Evolutionary conservation across 2,113 vertebrate genomes (phyloP), one percentile per base, ranked within the genome.

Genomic region (Nematolebias whitei): DNA sequence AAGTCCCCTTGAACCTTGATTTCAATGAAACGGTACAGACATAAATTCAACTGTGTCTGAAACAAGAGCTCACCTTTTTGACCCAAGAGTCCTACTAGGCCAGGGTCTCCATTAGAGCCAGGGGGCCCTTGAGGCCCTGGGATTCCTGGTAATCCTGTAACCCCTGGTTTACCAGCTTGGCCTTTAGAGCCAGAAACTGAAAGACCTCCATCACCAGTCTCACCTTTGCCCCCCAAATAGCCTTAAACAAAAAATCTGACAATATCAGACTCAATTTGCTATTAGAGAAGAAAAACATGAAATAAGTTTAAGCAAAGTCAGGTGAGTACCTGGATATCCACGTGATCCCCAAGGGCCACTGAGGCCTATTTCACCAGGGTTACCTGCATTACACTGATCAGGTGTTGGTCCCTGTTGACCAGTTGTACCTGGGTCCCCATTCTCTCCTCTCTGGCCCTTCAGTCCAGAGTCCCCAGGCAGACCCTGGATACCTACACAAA

Each of bases 201-300:
- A 29, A 6, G 10, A 9, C 90, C 90, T 3, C 19, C 5, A 4
- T 14, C 44, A 5, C 92, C 92, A 0, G 5, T 4, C 0, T 41
- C 56, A 32, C 92, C 92, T 23, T 89, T 92, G 19, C 83, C 69
- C 19, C 91, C 92, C 11, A 0, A 1, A 50, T 2, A 72, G 26
- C 91, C 92, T 93, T 64, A 56, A 59, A 19, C 20, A 14, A 13
- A 26, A 44, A 12, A 18, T n/a, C 2, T 22, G n/a, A 39, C 13
- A 5, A 24, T 18, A 12, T 32, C 15, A 60, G 41, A n/a, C 13
- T 23, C 3, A 23, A 8, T 10, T 8, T 43, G 24, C 18, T 35
- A 41, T 2, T 23, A 22, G 15, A 55, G 19, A 43, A 32, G 6
- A 55, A 45, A 20, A 10, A 20, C 43, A 40, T 0, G 16, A 32